Conservation (phyloP, 2,797 vertebrate species). For the Coreius guichenoti region DNA sequence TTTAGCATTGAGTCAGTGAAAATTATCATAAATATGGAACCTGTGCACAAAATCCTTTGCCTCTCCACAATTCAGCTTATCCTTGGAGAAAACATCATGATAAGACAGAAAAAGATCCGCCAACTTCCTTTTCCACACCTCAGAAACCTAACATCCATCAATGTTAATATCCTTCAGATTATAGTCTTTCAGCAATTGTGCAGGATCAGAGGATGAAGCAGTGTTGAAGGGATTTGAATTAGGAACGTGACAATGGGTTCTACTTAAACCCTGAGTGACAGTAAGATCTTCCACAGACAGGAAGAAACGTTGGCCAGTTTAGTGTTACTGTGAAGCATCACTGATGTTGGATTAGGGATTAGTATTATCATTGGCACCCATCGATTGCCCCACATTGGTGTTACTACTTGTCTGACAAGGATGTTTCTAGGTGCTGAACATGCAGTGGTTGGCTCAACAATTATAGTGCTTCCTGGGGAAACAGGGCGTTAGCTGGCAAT, state of each 20-base stretch:
- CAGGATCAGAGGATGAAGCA: neutral
- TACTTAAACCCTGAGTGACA: neutral
- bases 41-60: too few relatives aligned
- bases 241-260: neutral
- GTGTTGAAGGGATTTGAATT: neutral
- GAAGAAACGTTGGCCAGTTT: slow-evolving; percentile 10
- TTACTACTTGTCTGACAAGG: too few relatives aligned
- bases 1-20: too few relatives aligned
- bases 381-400: too few relatives aligned
- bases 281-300: slow-evolving; percentile 26
- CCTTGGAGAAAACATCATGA: too few relatives aligned
- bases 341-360: neutral
- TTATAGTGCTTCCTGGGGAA: slow-evolving; percentile 34
- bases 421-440: neutral
- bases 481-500: slow-evolving; percentile 10
- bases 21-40: too few relatives aligned
- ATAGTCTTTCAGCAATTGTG: slow-evolving; percentile 9
- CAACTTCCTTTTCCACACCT: slow-evolving; percentile 14
- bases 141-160: slow-evolving; percentile 32
- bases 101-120: too few relatives aligned
- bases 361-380: too few relatives aligned
- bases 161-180: too few relatives aligned
- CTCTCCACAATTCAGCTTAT: too few relatives aligned
- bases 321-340: slow-evolving; percentile 5
- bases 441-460: slow-evolving; percentile 43